Conservation (phyloP, 2,797 vertebrate species). For the Lepilemur septentrionalis region DNA sequence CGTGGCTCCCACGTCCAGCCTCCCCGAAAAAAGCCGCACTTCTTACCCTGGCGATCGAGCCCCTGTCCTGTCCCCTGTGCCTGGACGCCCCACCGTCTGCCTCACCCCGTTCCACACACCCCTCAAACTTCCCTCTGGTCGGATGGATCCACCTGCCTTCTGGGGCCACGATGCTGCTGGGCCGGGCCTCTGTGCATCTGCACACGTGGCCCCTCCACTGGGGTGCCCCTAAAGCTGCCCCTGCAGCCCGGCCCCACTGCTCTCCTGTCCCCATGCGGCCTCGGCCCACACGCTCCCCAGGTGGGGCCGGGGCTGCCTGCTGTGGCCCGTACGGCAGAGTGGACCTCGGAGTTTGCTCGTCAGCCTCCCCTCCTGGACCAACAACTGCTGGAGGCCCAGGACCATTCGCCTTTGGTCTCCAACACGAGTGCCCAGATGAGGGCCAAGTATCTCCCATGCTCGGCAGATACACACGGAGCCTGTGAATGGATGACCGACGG, state of each 20-base stretch:
- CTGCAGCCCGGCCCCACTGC: not conserved
- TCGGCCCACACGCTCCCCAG: rapidly evolving
- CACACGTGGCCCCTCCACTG: rapidly evolving
- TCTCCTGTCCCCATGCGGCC: not conserved
- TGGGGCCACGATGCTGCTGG: no score
- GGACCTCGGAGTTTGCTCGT: not conserved
- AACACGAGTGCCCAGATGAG: not conserved
- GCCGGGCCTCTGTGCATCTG: rapidly evolving
- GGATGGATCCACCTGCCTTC: not conserved
- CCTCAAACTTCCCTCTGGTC: not conserved
- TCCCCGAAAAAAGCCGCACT: not conserved
- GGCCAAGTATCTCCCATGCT: not conserved
- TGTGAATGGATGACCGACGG: not conserved
- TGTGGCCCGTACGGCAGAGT: rapidly evolving
- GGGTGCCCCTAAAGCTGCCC: not conserved
- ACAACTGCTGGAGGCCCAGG: not conserved
- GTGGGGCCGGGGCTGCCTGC: rapidly evolving
- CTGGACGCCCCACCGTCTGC: not conserved
- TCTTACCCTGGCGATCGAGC: not conserved
- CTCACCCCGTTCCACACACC: not conserved
- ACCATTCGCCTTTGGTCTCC: not conserved
- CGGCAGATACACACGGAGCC: not conserved
- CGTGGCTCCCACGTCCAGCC: not conserved
- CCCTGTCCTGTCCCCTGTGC: not conserved
- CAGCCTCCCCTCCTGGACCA: not conserved